A percentile compares a stretch with the other conserved stretches of the same genome.
phyloP scores from a whole-genome alignment of 2,797 vertebrate species.

The Pteronotus mesoamericanus region DNA sequence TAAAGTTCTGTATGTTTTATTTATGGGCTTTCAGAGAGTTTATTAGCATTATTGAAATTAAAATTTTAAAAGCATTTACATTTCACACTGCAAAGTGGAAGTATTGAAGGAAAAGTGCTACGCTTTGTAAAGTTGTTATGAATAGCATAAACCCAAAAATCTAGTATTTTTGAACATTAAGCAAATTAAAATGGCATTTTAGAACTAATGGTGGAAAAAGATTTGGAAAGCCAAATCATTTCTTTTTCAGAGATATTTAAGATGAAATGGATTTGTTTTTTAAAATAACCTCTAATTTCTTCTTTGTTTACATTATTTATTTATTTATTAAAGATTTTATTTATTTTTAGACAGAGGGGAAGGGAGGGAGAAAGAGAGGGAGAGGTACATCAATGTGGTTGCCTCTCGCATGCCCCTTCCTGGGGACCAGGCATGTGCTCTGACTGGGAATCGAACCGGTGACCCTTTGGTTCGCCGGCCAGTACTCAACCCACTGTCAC shows the following conservation, averaged over 20 bases:
- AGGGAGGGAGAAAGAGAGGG: too few species aligned
- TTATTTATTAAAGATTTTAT: too few species aligned
- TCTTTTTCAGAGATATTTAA: constrained; percentile 21
- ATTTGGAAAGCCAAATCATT: constrained; percentile 35
- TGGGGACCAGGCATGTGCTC: too few species aligned
- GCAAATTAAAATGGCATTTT: constrained; percentile 17
- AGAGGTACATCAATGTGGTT: too few species aligned
- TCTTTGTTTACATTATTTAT: background rate
- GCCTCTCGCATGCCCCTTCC: too few species aligned
- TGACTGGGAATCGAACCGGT: too few species aligned
- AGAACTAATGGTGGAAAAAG: background rate
- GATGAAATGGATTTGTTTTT: background rate
- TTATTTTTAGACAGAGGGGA: too few species aligned
- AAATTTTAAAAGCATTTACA: background rate
- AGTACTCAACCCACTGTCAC: too few species aligned
- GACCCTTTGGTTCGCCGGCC: too few species aligned
- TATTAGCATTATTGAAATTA: constrained; percentile 24
- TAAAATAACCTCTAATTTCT: background rate
- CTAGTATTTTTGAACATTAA: background rate
- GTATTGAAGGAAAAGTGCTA: background rate
- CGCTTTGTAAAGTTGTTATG: background rate
- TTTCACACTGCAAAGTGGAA: background rate
- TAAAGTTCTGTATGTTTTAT: background rate
- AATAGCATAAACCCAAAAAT: background rate
- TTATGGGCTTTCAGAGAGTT: background rate